phyloP scores from a whole-genome alignment of 2,797 vertebrate species.

The Anguilla megastoma region DNA sequence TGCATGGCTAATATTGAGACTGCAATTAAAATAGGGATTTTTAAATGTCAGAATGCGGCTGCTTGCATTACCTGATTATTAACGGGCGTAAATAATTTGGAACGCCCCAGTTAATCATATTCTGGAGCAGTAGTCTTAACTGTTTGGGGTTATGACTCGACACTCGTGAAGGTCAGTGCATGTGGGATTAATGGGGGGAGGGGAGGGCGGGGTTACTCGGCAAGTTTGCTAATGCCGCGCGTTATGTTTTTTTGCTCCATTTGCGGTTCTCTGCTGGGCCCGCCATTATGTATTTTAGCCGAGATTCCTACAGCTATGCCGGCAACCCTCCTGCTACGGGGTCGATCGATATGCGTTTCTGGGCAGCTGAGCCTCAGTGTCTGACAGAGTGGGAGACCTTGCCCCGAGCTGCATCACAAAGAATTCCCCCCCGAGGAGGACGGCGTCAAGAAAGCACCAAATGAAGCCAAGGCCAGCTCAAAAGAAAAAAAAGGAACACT shows the following conservation, averaged over 20 bases:
- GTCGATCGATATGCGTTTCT: conserved; percentile 73
- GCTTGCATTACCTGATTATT: conserved; percentile 10
- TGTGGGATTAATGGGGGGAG: background rate
- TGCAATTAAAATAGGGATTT: conserved; percentile 4
- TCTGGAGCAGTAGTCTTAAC: background rate
- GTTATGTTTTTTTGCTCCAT: background rate
- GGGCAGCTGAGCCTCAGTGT: conserved; percentile 67
- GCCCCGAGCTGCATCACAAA: conserved; percentile 49
- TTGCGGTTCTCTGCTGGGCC: background rate
- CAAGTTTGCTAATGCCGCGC: background rate
- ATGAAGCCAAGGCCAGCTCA: conserved; percentile 38
- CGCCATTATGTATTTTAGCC: background rate
- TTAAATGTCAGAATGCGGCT: conserved; percentile 1
- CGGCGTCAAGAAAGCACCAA: background rate
- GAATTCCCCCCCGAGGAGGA: conserved; percentile 37
- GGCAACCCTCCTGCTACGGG: background rate
- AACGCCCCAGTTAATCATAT: conserved; percentile 10
- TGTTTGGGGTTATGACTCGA: background rate
- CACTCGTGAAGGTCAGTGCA: background rate
- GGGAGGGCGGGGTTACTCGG: background rate
- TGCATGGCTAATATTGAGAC: background rate
- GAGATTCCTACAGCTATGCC: background rate
- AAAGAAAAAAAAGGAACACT: conserved; percentile 32
- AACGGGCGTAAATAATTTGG: background rate
- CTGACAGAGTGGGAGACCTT: conserved; percentile 52